phyloP scores from a whole-genome alignment of 1,140 invertebrate species.

The Drosophila setifemur region DNA sequence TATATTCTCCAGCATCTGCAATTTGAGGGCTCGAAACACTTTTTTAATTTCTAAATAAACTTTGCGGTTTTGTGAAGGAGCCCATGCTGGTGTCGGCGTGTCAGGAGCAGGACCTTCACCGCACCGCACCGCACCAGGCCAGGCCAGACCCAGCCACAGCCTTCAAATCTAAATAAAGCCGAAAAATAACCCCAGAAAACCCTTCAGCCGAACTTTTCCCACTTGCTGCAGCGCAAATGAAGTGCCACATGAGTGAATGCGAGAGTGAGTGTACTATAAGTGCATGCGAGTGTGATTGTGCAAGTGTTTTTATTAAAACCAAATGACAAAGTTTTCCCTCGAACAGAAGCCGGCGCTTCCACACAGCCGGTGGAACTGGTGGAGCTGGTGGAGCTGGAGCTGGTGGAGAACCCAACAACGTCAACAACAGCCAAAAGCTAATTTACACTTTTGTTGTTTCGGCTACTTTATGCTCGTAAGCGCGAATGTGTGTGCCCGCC shows the following conservation, averaged over 20 bases:
- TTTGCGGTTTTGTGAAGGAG: constrained; percentile 39
- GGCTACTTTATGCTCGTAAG: constrained; percentile 65
- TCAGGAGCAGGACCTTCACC: constrained; percentile 58
- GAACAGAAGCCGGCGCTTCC: constrained; percentile 40
- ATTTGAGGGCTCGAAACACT: constrained; percentile 15
- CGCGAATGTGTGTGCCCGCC: constrained; percentile 3
- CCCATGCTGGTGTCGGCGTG: constrained; percentile 33
- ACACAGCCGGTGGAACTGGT: neutral
- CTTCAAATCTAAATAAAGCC: constrained; percentile 49
- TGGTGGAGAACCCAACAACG: constrained; percentile 55
- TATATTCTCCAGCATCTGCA: neutral
- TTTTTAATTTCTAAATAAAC: constrained; percentile 78
- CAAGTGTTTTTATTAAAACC: constrained; percentile 79
- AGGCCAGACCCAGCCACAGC: neutral
- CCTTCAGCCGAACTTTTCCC: constrained; percentile 69
- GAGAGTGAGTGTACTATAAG: constrained; percentile 39
- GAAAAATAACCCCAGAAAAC: constrained; percentile 53
- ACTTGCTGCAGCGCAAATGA: constrained; percentile 62
- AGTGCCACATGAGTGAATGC: constrained; percentile 57
- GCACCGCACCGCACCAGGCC: neutral
- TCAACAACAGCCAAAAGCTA: constrained; percentile 80
- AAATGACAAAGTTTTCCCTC: constrained; percentile 76
- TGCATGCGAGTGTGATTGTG: constrained; percentile 58
- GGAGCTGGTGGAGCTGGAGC: constrained; percentile 8
- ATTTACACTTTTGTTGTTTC: constrained; percentile 79